Base-by-base conservation (phyloP, 2,113 vertebrate species). In the Pachyramphus minor region DNA sequence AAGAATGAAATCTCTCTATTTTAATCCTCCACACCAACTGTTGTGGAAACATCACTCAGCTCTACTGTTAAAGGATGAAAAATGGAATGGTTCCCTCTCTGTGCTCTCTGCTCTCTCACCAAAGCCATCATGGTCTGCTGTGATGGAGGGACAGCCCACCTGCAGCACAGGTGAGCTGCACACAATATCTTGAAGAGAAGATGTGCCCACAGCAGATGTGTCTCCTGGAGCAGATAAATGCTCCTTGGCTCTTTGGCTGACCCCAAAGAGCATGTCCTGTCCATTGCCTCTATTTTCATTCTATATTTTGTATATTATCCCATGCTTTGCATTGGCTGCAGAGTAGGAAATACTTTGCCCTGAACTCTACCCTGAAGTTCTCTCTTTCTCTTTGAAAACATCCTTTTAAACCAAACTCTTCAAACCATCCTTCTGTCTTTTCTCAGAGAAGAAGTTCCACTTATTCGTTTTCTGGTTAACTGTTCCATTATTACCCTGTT, bases 181-280 rank as follows among this genome's bases (percentile, higher is more conserved):
- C 50, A 19, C 9, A 9, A 22, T 14, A 11, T 1, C 1, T 11
- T 47, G 42, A 66, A 67, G 20, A 30, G 17, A 64, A 82, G 23
- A 49, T 24, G 6, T 60, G 35, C 41, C 28, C 11, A n/a, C 6
- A 55, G 24, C 17, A 41, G 11, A 16, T 69, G 11, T 31, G 30
- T 55, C 25, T 69, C 21, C 42, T 80, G 63, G 14, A 63, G 14
- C n/a, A 72, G 37, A 17, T 6, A 14, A 44, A 44, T 53, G 21
- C 2, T 87, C 24, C 14, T 9, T 23, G 12, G 9, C 16, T 71
- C 47, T 47, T 58, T 5, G 0, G 6, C 21, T 68, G 15, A 25
- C n/a, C 30, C 23, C 15, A n/a, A n/a, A n/a, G n/a, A n/a, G 0
- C 7, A 7, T 16, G 35, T 23, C 11, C 16, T 11, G 2, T 15